Conservation (phyloP, 2,113 vertebrate genomes). For the Herpetotheres cachinnans region DNA sequence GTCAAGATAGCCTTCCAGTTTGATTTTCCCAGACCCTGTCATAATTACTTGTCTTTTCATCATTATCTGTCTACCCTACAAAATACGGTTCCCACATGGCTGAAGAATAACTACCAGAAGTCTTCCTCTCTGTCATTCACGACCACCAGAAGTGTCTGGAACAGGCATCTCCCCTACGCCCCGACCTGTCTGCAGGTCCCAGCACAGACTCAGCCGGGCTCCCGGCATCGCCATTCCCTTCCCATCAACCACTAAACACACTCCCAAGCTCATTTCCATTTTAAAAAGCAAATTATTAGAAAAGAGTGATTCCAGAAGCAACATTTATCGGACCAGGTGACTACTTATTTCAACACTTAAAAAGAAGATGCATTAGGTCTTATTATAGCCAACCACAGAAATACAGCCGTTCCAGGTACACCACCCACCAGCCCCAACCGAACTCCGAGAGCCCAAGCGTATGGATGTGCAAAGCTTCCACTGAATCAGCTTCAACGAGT, state of each 20-base stretch:
- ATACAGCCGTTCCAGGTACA: neutral
- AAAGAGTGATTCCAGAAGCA: neutral
- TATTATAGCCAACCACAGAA: neutral
- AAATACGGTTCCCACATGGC: neutral
- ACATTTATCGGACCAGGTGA: neutral
- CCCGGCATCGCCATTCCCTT: accelerated
- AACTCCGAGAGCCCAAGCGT: neutral
- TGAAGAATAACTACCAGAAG: neutral
- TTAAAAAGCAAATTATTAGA: neutral
- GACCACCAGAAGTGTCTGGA: neutral
- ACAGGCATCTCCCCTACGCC: neutral
- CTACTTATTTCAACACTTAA: neutral
- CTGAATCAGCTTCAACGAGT: neutral
- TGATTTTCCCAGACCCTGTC: neutral
- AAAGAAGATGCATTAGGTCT: neutral
- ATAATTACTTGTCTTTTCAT: neutral
- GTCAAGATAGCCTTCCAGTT: neutral
- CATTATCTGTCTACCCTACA: neutral
- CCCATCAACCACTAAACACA: neutral
- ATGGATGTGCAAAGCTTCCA: neutral
- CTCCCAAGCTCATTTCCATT: neutral
- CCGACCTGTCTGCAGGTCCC: neutral
- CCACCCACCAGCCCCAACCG: neutral
- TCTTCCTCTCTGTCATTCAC: neutral
- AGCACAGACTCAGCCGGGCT: neutral